Evolutionary conservation across 2,888 invertebrate genomes (phyloP), one percentile per base, ranked within the genome.

Genomic region (Meganola albula): DNA sequence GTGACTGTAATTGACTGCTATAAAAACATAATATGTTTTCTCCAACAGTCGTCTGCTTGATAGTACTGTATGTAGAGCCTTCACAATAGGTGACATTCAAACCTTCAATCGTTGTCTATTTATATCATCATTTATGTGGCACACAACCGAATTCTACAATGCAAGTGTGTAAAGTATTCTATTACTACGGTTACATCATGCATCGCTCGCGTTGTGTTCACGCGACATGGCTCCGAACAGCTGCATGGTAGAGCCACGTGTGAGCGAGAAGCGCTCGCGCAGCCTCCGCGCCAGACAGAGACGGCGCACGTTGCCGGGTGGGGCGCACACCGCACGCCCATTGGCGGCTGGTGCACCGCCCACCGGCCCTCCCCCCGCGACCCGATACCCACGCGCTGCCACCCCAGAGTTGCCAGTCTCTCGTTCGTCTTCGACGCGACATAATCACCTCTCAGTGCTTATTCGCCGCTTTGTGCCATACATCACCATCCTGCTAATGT

Each of bases 381-480:
- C 34, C 53, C 69, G 62, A 70, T 57, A 61, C 67, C 74, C 72
- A 60, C 54, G 63, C 71, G 65, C 53, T 40, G 67, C 47, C 62
- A 62, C 48, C 56, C 49, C 52, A 44, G 43, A 52, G 53, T 66
- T 71, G 69, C 65, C 84, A 84, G 85, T 85, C 78, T 69, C 70
- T 64, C 82, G 82, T 64, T 57, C 72, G 84, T 69, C 76, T 65
- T 60, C 78, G 79, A 75, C 73, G 83, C 74, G 85, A 74, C 59
- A 76, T 67, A 76, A 76, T 78, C 80, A 59, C 58, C 56, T 67
- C 40, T 58, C 63, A 58, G 75, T 70, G 74, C 67, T 66, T 56
- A 65, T 69, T 76, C 66, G 74, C 64, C 63, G 54, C 63, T 68
- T 77, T 78, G 82, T 83, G 79, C 76, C 73, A 80, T 76, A 78